phyloP scores from a whole-genome alignment of 1,140 invertebrate species.

The Anadara kagoshimensis region DNA sequence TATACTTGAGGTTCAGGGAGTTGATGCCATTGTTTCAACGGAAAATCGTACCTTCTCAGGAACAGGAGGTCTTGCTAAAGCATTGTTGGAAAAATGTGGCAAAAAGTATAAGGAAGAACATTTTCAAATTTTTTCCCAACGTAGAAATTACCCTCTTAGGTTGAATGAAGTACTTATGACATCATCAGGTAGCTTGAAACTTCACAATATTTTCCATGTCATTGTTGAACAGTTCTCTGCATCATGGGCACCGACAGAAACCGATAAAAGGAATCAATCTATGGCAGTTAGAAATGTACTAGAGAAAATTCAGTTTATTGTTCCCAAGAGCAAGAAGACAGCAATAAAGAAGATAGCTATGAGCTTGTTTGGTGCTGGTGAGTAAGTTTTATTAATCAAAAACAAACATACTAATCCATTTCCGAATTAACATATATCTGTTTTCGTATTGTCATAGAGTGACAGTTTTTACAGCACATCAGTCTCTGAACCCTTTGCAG shows the following conservation, averaged over 20 bases:
- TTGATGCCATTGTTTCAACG: constrained; percentile 18
- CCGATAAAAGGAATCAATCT: neutral
- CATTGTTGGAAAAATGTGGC: constrained; percentile 3
- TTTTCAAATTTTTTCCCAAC: neutral
- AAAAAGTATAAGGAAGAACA: constrained; percentile 14
- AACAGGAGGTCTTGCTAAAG: constrained; percentile 5
- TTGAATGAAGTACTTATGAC: neutral
- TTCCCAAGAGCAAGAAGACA: neutral
- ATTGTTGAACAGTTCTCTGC: neutral
- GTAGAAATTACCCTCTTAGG: neutral
- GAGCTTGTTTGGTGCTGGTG: neutral
- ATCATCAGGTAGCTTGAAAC: neutral
- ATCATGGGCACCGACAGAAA: neutral
- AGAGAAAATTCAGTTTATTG: neutral
- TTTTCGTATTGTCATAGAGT: too few relatives aligned
- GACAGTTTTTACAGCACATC: too few relatives aligned
- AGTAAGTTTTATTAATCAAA: neutral
- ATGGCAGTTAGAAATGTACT: neutral
- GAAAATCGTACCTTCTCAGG: constrained; percentile 5
- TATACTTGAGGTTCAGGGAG: constrained; percentile 1
- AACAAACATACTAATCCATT: too few relatives aligned
- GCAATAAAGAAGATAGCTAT: neutral
- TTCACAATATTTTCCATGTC: constrained; percentile 1
- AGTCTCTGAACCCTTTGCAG: too few relatives aligned
- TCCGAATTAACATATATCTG: too few relatives aligned